phyloP scores from a whole-genome alignment of 2,797 vertebrate species.

The Diplodus puntazzo region DNA sequence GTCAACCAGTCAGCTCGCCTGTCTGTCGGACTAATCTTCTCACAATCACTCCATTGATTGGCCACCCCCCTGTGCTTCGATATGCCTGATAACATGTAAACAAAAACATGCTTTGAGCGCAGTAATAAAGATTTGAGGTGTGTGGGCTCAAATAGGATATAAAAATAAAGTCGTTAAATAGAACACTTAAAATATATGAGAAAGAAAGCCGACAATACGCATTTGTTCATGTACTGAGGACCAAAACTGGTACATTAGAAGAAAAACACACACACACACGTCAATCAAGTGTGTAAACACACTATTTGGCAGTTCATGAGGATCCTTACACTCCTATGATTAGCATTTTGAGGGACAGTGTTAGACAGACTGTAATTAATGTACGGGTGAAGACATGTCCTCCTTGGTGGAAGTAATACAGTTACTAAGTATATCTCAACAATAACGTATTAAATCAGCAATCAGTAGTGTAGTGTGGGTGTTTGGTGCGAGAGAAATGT shows the following conservation, averaged over 20 bases:
- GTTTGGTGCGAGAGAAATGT: no score
- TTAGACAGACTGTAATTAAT: neutral
- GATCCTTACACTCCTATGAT: neutral
- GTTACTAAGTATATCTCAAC: no score
- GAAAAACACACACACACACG: neutral
- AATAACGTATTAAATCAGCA: no score
- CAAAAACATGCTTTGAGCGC: slow-evolving; percentile 10
- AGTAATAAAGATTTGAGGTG: slow-evolving; percentile 9
- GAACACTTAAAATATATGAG: neutral
- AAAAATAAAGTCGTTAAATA: neutral
- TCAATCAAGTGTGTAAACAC: neutral
- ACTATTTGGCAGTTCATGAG: neutral
- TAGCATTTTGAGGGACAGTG: neutral
- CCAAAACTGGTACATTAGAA: neutral
- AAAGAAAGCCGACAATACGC: neutral
- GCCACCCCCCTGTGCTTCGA: neutral
- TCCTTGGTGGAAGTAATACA: no score
- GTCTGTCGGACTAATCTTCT: slow-evolving; percentile 10
- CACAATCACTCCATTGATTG: slow-evolving; percentile 24
- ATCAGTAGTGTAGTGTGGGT: no score
- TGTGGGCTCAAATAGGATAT: no score
- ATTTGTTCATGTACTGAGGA: neutral
- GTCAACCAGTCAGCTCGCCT: slow-evolving; percentile 10
- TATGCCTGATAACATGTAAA: neutral
- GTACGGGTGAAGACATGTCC: no score